Base-by-base conservation (phyloP, 2,797 vertebrate genomes). In the Halcyon leucocephala region DNA sequence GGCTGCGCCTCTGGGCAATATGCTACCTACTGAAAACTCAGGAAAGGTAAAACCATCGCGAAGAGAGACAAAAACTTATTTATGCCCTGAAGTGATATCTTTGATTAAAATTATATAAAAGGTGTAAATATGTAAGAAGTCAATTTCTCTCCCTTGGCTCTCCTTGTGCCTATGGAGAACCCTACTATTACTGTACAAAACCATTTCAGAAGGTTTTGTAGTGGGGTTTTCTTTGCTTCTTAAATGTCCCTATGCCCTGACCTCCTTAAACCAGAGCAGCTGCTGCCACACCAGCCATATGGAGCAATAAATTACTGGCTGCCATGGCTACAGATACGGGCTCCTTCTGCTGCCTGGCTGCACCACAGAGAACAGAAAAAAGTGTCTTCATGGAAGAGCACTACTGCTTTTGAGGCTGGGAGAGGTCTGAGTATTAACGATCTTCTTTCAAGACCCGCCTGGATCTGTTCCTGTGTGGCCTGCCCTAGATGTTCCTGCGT, bases 211-310 rank as follows among this genome's bases (percentile, higher is more conserved):
- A 86, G 93, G 61, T 72, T 96, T 93, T 81, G 61, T 19, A 66
- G 70, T 15, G 22, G 31, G 65, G 28, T 78, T 81, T 69, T 91
- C 52, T 86, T 86, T 91, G 90, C 83, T 90, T 91, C 93, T 93
- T 84, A 89, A 95, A 94, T 85, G 87, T 69, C 83, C 84, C 24
- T 3, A 84, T 90, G 88, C 74, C 87, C 89, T 95, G 95, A 97
- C 93, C 96, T 96, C 93, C 90, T 92, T 93, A 86, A 92, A 95
- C 87, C 79, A 88, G 64, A 97, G 95, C 96, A 97, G 96, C 95
- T 98, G 97, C 93, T 95, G 87, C 89, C 95, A 95, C 92, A 93
- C 94, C 91, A 89, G 90, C 95, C 97, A 97, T 97, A 98, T 96
- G 97, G 96, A 96, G 93, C 80, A 78, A 74, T 92, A 94, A 95